Evolutionary conservation across 2,888 invertebrate genomes (phyloP).

Genomic region (Cenopis cana): DNA sequence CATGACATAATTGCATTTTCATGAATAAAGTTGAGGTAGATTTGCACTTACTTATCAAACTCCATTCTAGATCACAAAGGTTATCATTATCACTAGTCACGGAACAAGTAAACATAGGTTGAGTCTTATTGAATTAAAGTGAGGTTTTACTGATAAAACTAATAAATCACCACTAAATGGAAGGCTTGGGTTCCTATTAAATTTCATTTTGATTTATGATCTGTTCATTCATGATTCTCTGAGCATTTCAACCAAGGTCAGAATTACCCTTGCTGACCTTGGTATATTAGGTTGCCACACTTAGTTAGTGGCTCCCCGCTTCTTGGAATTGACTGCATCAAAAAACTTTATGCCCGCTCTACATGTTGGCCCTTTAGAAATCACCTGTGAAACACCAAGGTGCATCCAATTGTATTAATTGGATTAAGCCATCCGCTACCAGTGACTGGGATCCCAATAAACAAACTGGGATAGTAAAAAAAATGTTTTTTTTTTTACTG

Average conservation of each 20-base stretch:
- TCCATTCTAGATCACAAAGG: slow-evolving; percentile 33
- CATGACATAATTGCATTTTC: slow-evolving; percentile 17
- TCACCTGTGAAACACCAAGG: no score
- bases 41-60: slow-evolving; percentile 37
- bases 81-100: slow-evolving; percentile 48
- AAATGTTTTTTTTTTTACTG: no score
- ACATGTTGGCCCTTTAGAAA: no score
- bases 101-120: slow-evolving; percentile 40
- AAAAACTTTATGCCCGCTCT: no score
- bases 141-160: slow-evolving; percentile 5
- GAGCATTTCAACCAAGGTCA: neutral
- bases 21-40: slow-evolving; percentile 34
- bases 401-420: no score
- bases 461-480: no score
- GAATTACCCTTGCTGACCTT: no score
- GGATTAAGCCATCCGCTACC: no score
- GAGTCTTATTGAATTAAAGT: slow-evolving; percentile 45
- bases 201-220: neutral
- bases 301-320: no score
- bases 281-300: no score
- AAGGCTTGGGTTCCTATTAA: neutral
- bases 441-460: no score
- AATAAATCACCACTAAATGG: neutral
- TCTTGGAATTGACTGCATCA: no score
- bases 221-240: neutral